phyloP scores from a whole-genome alignment of 2,113 vertebrate genomes.

The Macheiramphus alcinus region DNA sequence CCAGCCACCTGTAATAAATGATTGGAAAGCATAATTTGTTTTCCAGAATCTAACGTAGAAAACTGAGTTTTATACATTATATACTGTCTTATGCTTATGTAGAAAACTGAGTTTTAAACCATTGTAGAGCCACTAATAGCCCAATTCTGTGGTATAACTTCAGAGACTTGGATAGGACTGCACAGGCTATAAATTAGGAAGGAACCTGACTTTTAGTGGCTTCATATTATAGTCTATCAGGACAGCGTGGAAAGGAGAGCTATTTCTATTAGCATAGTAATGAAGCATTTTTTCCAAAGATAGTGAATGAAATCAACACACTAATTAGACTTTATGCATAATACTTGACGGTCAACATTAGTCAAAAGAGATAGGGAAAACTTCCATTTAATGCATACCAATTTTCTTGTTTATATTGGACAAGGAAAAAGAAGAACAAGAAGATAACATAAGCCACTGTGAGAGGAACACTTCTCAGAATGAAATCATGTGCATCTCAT shows the following conservation, averaged over 20 bases:
- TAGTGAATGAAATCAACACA: conserved; percentile 23
- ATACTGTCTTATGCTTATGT: neutral
- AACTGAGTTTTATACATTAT: neutral
- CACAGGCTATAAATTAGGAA: neutral
- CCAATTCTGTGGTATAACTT: neutral
- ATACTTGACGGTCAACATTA: neutral
- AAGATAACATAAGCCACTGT: neutral
- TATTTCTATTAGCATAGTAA: conserved; percentile 45
- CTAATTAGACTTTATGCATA: conserved; percentile 29
- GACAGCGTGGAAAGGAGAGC: neutral
- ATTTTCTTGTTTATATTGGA: neutral
- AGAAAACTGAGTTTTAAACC: neutral
- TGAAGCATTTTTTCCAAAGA: conserved; percentile 24
- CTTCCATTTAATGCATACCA: neutral
- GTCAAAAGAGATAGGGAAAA: neutral
- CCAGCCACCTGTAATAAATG: neutral
- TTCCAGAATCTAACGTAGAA: neutral
- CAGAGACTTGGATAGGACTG: neutral
- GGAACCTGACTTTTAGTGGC: neutral
- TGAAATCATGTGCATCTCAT: neutral
- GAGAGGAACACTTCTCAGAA: neutral
- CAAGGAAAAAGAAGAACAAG: neutral
- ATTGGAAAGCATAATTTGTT: neutral
- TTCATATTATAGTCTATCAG: neutral
- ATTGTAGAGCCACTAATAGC: neutral